Percentiles rank a stretch among this genome's conserved stretches.
Evolutionary conservation across 2,797 vertebrate genomes (phyloP).

Genomic region (Sebastes umbrosus): DNA sequence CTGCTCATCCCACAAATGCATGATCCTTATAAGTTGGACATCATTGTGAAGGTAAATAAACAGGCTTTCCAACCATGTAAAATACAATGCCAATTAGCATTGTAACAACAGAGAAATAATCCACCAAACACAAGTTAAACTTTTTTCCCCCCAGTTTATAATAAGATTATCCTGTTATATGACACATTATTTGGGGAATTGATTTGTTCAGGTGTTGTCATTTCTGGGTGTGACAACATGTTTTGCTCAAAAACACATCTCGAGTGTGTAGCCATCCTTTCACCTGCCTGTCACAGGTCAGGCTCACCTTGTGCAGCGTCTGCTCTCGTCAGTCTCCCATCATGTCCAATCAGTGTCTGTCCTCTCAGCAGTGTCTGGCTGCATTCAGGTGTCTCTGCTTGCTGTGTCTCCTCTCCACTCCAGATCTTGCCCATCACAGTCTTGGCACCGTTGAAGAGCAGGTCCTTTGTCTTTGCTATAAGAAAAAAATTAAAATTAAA

Average conservation of each 20-base stretch:
- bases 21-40: no score
- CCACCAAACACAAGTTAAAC: no score
- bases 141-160: fast-evolving
- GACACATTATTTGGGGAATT: background rate
- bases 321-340: constrained; percentile 76
- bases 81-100: no score
- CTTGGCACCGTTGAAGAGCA: constrained; percentile 83
- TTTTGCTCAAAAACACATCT: background rate
- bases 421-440: constrained; percentile 77
- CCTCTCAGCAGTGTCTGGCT: constrained; percentile 75
- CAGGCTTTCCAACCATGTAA: no score
- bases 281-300: background rate
- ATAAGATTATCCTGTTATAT: background rate
- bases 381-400: background rate
- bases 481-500: background rate
- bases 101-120: no score
- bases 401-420: constrained; percentile 62
- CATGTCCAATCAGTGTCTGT: constrained; percentile 81
- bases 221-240: background rate
- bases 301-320: constrained; percentile 61
- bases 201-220: background rate
- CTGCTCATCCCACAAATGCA: no score
- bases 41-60: no score
- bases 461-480: constrained; percentile 80
- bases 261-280: background rate